phyloP scores from a whole-genome alignment of 2,797 vertebrate genomes.

The Balearica regulorum region DNA sequence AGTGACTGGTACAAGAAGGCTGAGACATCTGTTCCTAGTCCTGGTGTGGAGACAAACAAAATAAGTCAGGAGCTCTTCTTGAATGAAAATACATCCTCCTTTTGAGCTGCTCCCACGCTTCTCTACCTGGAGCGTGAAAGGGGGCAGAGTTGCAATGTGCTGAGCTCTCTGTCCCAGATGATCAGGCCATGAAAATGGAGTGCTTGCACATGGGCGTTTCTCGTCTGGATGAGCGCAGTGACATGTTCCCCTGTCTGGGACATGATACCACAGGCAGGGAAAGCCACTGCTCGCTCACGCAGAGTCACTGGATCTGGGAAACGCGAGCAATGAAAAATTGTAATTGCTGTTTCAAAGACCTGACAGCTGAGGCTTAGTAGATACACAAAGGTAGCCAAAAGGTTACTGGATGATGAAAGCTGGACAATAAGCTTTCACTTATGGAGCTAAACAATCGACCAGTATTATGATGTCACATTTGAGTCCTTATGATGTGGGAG shows the following conservation, averaged over 20 bases:
- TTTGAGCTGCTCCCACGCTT: not conserved
- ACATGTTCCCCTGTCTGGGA: not conserved
- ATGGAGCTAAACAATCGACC: not conserved
- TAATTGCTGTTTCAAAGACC: not conserved
- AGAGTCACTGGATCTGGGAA: not conserved
- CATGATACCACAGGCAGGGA: not conserved
- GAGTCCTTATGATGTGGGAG: too few species aligned
- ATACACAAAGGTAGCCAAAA: not conserved
- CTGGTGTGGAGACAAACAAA: not conserved
- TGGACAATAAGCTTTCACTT: not conserved
- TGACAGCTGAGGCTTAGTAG: not conserved
- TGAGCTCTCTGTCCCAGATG: not conserved
- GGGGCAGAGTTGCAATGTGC: not conserved
- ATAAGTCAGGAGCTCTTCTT: not conserved
- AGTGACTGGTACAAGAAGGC: constrained; percentile 42
- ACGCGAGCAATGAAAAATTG: not conserved
- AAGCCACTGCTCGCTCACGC: accelerated
- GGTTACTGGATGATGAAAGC: not conserved
- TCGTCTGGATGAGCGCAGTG: accelerated
- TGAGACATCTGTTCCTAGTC: not conserved
- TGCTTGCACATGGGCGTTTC: not conserved
- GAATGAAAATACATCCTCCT: not conserved
- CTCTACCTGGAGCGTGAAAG: not conserved
- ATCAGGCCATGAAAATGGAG: not conserved
- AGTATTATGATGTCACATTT: not conserved